phyloP scores from a whole-genome alignment of 2,888 invertebrate species.

The Automeris io region DNA sequence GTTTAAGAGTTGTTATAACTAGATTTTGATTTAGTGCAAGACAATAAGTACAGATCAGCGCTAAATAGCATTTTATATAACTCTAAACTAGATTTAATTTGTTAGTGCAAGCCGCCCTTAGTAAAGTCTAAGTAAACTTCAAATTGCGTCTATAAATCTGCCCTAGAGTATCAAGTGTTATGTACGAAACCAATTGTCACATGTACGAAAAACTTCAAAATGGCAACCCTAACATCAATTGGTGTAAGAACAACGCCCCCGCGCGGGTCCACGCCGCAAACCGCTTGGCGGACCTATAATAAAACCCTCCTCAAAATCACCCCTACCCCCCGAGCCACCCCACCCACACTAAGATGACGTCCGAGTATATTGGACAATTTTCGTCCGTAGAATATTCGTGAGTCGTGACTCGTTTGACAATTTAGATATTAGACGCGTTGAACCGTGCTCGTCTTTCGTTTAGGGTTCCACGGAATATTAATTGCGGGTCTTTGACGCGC shows the following conservation, averaged over 20 bases:
- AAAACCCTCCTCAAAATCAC: conserved; percentile 47
- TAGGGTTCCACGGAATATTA: conserved; percentile 4
- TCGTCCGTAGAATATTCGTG: conserved; percentile 41
- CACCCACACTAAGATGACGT: conserved; percentile 66
- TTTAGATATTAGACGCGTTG: conserved; percentile 36
- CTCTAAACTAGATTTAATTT: too few species aligned
- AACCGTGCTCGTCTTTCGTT: conserved; percentile 8
- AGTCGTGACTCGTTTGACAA: conserved; percentile 61
- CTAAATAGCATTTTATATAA: too few species aligned
- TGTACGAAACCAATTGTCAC: neutral
- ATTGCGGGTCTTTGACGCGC: too few species aligned
- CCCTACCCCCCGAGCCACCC: conserved; percentile 18
- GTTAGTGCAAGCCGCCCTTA: too few species aligned
- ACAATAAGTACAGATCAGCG: too few species aligned
- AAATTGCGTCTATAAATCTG: too few species aligned
- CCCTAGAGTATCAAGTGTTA: neutral
- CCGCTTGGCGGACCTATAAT: conserved; percentile 54
- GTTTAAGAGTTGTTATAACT: too few species aligned
- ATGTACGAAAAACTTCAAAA: conserved; percentile 13
- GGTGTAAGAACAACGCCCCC: conserved; percentile 60
- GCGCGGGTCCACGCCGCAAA: conserved; percentile 41
- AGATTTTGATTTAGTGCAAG: too few species aligned
- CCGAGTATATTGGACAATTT: conserved; percentile 67
- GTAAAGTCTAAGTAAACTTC: too few species aligned
- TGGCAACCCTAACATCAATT: conserved; percentile 53